Base-by-base conservation (phyloP, 2,797 vertebrate genomes). In the Enteromius thamalakanensis region DNA sequence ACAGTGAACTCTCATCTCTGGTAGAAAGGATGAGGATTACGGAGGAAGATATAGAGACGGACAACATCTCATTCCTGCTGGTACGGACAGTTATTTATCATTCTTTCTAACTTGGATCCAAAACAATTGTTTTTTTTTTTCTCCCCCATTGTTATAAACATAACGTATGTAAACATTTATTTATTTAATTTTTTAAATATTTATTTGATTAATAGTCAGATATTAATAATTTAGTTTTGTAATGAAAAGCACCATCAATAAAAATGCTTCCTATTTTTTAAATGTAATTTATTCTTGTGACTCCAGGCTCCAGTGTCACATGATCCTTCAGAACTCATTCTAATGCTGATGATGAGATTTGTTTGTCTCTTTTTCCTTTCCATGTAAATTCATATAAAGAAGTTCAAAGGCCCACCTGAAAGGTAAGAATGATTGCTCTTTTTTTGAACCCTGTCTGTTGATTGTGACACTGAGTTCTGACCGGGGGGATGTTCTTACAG, bases 51-150 rank as follows among this genome's bases (percentile, higher is more conserved):
- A 47, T 79, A 5, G 26, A 82, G 40, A 37, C 53, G 1, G 17
- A 53, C 65, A 79, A 71, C 26, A 34, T 85, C 67, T 71, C 74
- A 29, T 85, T 88, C 64, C 58, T 88, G 74, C 78, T 81, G 85
- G 87, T 88, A 67, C 58, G 21, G 2, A 6, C 12, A 47, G 4
- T 5, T 15, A n/a, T 19, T 19, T 32, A 34, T 6, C 17, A 40
- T 32, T n/a, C 5, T n/a, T 29, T 17, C 14, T 26, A 21, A 75
- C 26, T 4, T 40, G 32, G 53, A 14, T 40, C 1, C 12, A 58
- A 42, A 76, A 58, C 15, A 12, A 23, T 19, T 40, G 10, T 65
- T 10, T 1, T 55, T n/a, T n/a, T 1, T 53, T 9, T 3, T 8
- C n/a, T n/a, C 9, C 42, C 42, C 42, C 42, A 58, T n/a, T n/a